Evolutionary conservation across 1,140 invertebrate species (phyloP).

Genomic region (Pachypeltis micranthus): DNA sequence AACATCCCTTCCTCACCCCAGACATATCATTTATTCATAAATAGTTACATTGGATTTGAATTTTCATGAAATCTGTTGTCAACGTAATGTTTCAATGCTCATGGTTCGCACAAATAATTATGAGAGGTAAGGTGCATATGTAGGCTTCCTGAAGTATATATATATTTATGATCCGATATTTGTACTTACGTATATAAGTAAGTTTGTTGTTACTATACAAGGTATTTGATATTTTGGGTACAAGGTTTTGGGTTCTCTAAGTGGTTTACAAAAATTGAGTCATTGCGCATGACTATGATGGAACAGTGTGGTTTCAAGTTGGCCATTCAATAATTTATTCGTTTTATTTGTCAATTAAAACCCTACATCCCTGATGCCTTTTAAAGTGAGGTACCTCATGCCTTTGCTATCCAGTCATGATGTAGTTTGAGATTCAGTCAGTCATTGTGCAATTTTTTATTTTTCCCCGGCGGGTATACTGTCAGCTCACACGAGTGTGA

Average conservation of each 20-base stretch:
- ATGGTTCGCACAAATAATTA: background rate
- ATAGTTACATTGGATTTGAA: background rate
- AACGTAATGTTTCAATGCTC: background rate
- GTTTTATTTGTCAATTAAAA: too few relatives aligned
- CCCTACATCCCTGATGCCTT: too few relatives aligned
- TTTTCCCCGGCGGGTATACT: too few relatives aligned
- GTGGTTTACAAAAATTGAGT: too few relatives aligned
- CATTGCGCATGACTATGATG: too few relatives aligned
- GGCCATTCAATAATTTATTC: background rate
- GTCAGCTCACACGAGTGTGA: too few relatives aligned
- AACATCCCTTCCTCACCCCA: too few relatives aligned
- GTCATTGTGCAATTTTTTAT: too few relatives aligned
- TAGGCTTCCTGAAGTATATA: background rate
- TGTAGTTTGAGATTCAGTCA: too few relatives aligned
- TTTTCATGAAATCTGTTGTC: background rate
- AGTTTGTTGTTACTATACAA: background rate
- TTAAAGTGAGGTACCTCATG: too few relatives aligned
- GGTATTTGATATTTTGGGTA: background rate
- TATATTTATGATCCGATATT: background rate
- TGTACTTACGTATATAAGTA: background rate
- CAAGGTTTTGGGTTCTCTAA: background rate
- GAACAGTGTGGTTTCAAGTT: background rate
- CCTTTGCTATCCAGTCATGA: too few relatives aligned
- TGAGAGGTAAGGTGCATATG: slow-evolving; percentile 2
- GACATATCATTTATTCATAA: too few relatives aligned